Conservation (phyloP, 2,113 vertebrate genomes). For the Austrofundulus limnaeus region DNA sequence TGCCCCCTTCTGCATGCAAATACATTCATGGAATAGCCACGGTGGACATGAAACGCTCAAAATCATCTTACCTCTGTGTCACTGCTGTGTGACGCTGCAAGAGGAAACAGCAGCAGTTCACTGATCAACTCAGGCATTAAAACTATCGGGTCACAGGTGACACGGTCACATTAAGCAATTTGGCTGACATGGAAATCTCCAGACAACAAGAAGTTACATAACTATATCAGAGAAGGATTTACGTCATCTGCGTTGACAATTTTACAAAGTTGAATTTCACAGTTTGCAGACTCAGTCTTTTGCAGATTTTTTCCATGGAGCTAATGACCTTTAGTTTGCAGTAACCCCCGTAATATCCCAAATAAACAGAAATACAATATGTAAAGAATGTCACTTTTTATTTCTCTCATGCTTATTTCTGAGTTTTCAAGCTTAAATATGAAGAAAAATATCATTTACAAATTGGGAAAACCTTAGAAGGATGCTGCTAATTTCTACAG, state of each 20-base stretch:
- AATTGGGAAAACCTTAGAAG: too few relatives aligned
- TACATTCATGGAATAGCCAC: constrained; percentile 78
- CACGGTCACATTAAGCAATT: constrained; percentile 10
- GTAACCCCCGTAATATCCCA: too few relatives aligned
- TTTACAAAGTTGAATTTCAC: neutral
- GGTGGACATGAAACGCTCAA: constrained; percentile 64
- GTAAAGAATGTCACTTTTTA: too few relatives aligned
- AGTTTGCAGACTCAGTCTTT: too few relatives aligned
- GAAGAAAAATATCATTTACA: too few relatives aligned
- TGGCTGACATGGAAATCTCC: constrained; percentile 9
- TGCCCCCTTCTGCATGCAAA: constrained; percentile 76
- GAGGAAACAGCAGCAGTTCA: constrained; percentile 14
- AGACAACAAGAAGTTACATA: constrained; percentile 1
- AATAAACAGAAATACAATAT: too few relatives aligned
- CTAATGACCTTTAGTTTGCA: neutral
- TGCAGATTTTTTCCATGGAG: too few relatives aligned
- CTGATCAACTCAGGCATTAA: constrained; percentile 7
- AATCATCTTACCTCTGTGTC: constrained; percentile 38
- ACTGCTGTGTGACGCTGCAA: constrained; percentile 26
- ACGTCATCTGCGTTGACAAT: neutral
- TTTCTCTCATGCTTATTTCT: too few relatives aligned
- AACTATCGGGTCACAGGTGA: neutral
- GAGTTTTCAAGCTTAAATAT: too few relatives aligned
- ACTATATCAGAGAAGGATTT: neutral
- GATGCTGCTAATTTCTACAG: too few relatives aligned